Conservation (phyloP, 2,113 vertebrate genomes). For the Trematocara marginatum region DNA sequence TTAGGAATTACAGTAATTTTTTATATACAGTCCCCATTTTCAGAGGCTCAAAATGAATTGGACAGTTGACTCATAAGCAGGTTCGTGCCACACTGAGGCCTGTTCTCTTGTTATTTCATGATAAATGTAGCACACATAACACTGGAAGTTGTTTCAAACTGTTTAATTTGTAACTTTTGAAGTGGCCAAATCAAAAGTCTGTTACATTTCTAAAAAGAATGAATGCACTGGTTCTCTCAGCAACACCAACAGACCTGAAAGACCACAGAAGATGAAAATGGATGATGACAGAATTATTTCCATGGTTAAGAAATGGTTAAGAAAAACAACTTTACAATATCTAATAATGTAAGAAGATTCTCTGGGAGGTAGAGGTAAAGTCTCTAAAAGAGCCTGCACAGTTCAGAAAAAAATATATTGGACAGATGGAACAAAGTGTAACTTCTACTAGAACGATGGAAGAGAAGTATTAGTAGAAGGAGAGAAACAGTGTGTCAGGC, state of each 20-base stretch:
- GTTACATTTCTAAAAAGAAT: background rate
- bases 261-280: background rate
- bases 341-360: background rate
- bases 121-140: background rate
- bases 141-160: background rate
- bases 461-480: background rate
- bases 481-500: background rate
- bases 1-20: background rate
- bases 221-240: background rate
- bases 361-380: accelerated
- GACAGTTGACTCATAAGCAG: background rate
- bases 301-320: background rate
- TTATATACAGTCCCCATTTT: background rate
- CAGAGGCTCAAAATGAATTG: background rate
- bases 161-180: background rate
- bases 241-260: background rate
- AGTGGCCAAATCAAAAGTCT: background rate
- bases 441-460: background rate
- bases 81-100: background rate
- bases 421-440: background rate
- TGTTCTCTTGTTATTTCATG: background rate
- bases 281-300: background rate
- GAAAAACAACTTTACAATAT: background rate
- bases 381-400: background rate
- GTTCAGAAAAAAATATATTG: background rate